Base-by-base conservation (phyloP, 1,140 invertebrate species). In the Drosophila punjabiensis region DNA sequence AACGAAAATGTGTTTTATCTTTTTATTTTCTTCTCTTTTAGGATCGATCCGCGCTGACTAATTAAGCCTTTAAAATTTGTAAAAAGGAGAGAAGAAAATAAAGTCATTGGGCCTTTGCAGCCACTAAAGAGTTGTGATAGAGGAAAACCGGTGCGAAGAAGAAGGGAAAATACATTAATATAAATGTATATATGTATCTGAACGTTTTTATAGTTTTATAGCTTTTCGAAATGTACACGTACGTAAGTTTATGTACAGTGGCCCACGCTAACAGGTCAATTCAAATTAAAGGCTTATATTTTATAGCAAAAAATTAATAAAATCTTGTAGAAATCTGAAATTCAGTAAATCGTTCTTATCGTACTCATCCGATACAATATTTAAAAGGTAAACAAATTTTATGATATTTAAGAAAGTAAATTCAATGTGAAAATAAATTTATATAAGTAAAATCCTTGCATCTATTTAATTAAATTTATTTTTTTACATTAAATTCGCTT, bases 31-130 rank as follows among this genome's bases (percentile, higher is more conserved):
- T 43, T 47, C 75, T 65, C 67, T 61, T 67, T 69, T 75, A 56
- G 61, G 61, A 56, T 84, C 58, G 68, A 89, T 79, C 53, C 69
- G 68, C 77, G 68, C 77, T 79, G 81, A 84, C 84, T 88, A 88
- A 88, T 88, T 88, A 88, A 88, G 84, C 85, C 85, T 70, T 88
- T 81, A 81, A 81, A 84, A 89, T 81, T 77, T 68, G 50, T 53
- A 60, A 45, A 47, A 28, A 71, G 41, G 35, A 61, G 37, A 59
- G 64, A 63, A 37, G 68, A 81, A 84, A 88, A 88, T 89, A 65
- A 84, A 88, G 85, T 88, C 81, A 88, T 87, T 87, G 82, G 63
- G 79, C 48, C 53, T 65, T 35, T 30, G 62, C 58, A 48, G 32
- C 35, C 41, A 41, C 32, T 81, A 64, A 58, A 60, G 39, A 63